Percentiles rank a stretch among this genome's conserved stretches.
Conservation (phyloP, 2,797 vertebrate species). For the Chiroxiphia lanceolata region DNA sequence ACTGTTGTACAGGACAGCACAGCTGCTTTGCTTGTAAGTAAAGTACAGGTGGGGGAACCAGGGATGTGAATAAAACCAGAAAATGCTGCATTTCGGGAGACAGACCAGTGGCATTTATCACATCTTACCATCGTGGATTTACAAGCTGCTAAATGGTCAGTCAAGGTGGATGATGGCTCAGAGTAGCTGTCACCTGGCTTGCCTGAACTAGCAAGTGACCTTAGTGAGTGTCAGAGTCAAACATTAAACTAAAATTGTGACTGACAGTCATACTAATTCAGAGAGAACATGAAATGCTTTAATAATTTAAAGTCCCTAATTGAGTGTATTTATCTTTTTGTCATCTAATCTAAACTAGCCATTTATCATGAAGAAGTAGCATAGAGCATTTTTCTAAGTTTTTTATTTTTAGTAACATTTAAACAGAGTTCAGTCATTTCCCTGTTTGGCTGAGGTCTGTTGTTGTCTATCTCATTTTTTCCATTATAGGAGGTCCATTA, state of each 20-base stretch:
- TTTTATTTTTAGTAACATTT: constrained; percentile 26
- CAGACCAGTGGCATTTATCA: neutral
- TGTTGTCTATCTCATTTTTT: constrained; percentile 15
- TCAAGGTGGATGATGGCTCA: neutral
- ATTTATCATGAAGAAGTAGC: neutral
- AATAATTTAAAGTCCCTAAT: neutral
- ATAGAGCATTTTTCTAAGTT: neutral
- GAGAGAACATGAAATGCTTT: neutral
- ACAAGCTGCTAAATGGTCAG: neutral
- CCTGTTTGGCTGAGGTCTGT: constrained; percentile 29
- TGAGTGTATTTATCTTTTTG: neutral
- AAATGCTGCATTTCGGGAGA: neutral
- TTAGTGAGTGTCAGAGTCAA: neutral
- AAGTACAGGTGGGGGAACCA: constrained; percentile 35
- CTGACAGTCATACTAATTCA: neutral
- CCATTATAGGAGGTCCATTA: constrained; percentile 27
- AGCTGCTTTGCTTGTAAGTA: constrained; percentile 24
- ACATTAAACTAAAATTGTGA: neutral
- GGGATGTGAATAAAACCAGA: neutral
- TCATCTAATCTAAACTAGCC: neutral
- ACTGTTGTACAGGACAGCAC: constrained; percentile 15
- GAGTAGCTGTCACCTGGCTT: neutral
- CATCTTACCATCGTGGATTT: neutral
- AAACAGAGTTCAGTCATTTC: constrained; percentile 1
- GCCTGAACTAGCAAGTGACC: neutral